Base-by-base conservation (phyloP, 2,888 invertebrate species). In the Masnerella sp. region DNA sequence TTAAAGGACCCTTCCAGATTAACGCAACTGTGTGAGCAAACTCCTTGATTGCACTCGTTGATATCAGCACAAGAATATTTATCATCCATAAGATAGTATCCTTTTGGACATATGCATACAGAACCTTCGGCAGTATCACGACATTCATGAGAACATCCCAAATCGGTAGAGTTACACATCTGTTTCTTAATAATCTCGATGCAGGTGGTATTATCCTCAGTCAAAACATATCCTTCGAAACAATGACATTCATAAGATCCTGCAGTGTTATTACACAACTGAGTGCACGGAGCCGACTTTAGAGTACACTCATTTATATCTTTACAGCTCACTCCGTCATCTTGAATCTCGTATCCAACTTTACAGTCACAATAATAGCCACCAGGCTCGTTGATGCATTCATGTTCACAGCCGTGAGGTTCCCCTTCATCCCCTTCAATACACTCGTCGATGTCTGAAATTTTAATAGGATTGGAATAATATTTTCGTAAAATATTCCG, bases 371-470 rank as follows among this genome's bases (percentile, higher is more conserved):
- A 89, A 80, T 78, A 86, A 81, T 81, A 84, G 9, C 89, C 88
- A 18, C 88, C 88, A 28, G 84, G 79, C 42, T 88, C 87, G 73
- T 89, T 88, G 42, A 88, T 80, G 76, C 90, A 90, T 28, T 84
- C 84, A 75, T 90, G 89, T 0, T 84, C 83, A 40, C 87, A 88
- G 45, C 88, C 89, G 51, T 88, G 89, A 76, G 89, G 89, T 43
- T 89, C 89, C 2, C 81, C 80, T n/a, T 83, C 83, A 72, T 88
- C 88, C 5, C 88, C 81, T 51, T 84, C 88, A 8, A 82, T 74
- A 83, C 91, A 91, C 81, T 91, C 91, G 82, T 91, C 88, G 62
- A 90, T 86, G 81, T 91, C 91, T 90, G 80, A 8, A 82, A 79
- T 47, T 40, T 7, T 14, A 15, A 7, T 2, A 36, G 9, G 34